Base-by-base conservation (phyloP, 1,140 invertebrate genomes). In the Piezodorus guildinii region DNA sequence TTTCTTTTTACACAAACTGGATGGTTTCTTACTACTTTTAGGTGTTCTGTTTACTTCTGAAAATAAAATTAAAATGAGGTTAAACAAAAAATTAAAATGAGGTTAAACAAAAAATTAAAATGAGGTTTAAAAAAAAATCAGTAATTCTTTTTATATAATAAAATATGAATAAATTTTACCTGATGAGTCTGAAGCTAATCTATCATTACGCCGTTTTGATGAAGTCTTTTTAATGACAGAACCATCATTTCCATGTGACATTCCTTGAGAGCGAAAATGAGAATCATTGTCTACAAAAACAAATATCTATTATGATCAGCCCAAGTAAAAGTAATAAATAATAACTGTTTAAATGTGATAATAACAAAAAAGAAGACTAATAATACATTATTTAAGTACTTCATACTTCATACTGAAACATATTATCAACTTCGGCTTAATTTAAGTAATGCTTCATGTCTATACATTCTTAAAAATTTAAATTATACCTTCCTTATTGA, bases 1-100 rank as follows among this genome's bases (percentile, higher is more conserved):
- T 70, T 77, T 81, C 70, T 59, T 71, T 68, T 69, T 73, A 64
- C 72, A 72, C 52, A 71, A 68, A 66, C 60, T 62, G 65, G 69
- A 69, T 62, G 51, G 66, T 62, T 68, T 67, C 70, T 71, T 71
- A 52, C 64, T 64, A 64, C 67, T 67, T 67, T 72, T 71, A 60
- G 66, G 19, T 23, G 56, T 52, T 64, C 69, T 71, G 30, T 44
- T 64, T 62, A 67, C 67, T 56, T 63, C 44, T 63, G n/a, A 45
- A 58, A 16, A 56, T 43, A 39, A 16, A n/a, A 17, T 49, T n/a
- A 17, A n/a, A n/a, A 49, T 49, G 6, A 5, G 6, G 12, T 39
- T 39, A 39, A n/a, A n/a, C 12, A 1, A 39, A 39, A 39, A 39
- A 10, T 39, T 39, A 2, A 46, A 46, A 3, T 46, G 4, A 5